Evolutionary conservation across 2,888 invertebrate genomes (phyloP).

Genomic region (Meteorus cinctellus): DNA sequence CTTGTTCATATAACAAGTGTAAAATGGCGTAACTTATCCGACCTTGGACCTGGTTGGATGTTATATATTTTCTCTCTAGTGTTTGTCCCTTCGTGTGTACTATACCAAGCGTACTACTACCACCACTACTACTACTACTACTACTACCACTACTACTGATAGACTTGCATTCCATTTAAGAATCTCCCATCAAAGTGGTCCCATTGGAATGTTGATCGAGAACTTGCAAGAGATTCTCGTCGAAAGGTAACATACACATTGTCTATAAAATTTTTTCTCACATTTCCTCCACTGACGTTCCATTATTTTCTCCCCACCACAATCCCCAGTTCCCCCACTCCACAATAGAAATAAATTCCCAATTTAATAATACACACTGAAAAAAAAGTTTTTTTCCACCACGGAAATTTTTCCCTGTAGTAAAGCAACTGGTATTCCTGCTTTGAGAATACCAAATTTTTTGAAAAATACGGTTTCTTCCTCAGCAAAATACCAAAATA

Average conservation of each 20-base stretch:
- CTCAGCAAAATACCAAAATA: too few species aligned
- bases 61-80: constrained; percentile 7
- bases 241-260: not conserved
- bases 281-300: not conserved
- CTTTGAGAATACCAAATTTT: too few species aligned
- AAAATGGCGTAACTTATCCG: constrained; percentile 37
- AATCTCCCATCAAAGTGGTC: constrained; percentile 36
- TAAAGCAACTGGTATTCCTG: too few species aligned
- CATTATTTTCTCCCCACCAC: not conserved
- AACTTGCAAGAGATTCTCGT: not conserved
- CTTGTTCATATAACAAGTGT: not conserved
- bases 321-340: not conserved
- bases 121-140: not conserved
- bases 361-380: constrained; percentile 4
- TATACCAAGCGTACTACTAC: constrained; percentile 5
- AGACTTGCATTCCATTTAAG: constrained; percentile 37
- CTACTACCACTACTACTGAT: constrained; percentile 10
- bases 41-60: constrained; percentile 15
- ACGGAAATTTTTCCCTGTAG: too few species aligned
- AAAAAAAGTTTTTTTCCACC: too few species aligned
- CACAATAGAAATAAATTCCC: constrained; percentile 9
- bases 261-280: constrained; percentile 3
- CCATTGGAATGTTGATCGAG: not conserved
- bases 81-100: constrained; percentile 7
- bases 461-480: too few species aligned